phyloP scores from a whole-genome alignment of 1,140 invertebrate species.

The Melitaea cinxia region DNA sequence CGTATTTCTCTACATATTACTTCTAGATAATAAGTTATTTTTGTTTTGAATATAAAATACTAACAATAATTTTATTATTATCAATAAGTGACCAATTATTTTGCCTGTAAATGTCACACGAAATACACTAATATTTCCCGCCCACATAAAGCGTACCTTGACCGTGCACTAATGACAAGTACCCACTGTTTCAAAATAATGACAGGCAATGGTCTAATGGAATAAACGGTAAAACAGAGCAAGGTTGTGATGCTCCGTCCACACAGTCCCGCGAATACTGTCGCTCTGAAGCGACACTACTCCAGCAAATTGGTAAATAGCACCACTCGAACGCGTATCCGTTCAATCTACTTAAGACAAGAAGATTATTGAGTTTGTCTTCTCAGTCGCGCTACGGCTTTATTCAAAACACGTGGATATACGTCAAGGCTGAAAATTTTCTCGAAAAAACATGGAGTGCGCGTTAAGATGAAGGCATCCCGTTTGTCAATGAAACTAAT shows the following conservation, averaged over 20 bases:
- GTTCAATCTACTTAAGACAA: constrained; percentile 75
- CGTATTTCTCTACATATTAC: too few relatives aligned
- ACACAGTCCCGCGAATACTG: constrained; percentile 62
- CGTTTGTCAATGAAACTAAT: constrained; percentile 19
- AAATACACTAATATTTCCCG: constrained; percentile 22
- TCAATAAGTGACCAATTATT: not conserved
- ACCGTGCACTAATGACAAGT: constrained; percentile 69
- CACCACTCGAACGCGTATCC: constrained; percentile 75
- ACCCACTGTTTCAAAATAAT: constrained; percentile 66
- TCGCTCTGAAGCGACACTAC: constrained; percentile 63
- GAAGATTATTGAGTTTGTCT: constrained; percentile 57
- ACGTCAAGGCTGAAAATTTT: constrained; percentile 19
- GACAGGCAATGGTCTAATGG: constrained; percentile 71
- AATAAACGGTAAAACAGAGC: constrained; percentile 73
- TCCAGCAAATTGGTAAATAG: constrained; percentile 73
- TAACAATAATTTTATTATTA: not conserved
- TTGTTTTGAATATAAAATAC: too few relatives aligned
- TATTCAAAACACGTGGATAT: constrained; percentile 30
- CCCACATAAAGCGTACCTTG: constrained; percentile 67
- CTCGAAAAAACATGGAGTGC: constrained; percentile 11
- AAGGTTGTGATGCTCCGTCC: constrained; percentile 68
- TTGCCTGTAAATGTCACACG: not conserved
- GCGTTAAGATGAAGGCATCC: constrained; percentile 22
- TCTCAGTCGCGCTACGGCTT: constrained; percentile 41
- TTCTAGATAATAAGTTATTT: too few relatives aligned